Percentiles rank a stretch among this genome's conserved stretches.
Conservation (phyloP, 1,140 invertebrate species). For the Drosophila eugracilis region DNA sequence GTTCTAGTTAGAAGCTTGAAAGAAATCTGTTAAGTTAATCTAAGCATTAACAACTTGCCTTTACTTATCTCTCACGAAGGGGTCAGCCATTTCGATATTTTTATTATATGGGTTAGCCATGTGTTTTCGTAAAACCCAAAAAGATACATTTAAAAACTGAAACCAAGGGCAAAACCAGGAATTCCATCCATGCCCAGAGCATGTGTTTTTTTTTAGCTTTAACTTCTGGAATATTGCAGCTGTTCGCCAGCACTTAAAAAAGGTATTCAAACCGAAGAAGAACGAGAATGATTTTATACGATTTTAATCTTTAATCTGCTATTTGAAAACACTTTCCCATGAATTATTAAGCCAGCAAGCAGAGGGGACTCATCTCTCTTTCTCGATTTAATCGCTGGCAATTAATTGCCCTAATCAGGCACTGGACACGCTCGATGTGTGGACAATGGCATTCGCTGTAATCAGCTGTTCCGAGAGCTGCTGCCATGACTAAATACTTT, state of each 20-base stretch:
- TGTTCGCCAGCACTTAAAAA: background rate
- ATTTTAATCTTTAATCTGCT: constrained; percentile 30
- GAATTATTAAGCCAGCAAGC: background rate
- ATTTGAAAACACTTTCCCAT: constrained; percentile 38
- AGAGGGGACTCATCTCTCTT: constrained; percentile 12
- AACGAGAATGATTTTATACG: constrained; percentile 8
- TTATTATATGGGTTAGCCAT: no score
- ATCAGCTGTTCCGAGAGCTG: constrained; percentile 70
- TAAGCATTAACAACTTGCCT: no score
- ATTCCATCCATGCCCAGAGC: background rate
- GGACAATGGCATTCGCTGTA: constrained; percentile 54
- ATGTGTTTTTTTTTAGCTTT: constrained; percentile 22
- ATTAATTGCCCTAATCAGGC: constrained; percentile 78
- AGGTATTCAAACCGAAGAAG: background rate
- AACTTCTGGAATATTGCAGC: constrained; percentile 6
- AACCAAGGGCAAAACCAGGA: background rate
- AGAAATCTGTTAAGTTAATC: no score
- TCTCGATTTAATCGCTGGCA: constrained; percentile 48
- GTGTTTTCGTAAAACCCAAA: background rate
- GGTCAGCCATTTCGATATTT: no score
- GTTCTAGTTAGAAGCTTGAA: no score
- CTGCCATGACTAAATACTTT: constrained; percentile 47
- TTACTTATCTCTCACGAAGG: no score
- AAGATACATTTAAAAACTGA: background rate
- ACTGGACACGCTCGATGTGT: constrained; percentile 39